phyloP scores from a whole-genome alignment of 2,113 vertebrate genomes.

The Ailuropoda melanoleuca region DNA sequence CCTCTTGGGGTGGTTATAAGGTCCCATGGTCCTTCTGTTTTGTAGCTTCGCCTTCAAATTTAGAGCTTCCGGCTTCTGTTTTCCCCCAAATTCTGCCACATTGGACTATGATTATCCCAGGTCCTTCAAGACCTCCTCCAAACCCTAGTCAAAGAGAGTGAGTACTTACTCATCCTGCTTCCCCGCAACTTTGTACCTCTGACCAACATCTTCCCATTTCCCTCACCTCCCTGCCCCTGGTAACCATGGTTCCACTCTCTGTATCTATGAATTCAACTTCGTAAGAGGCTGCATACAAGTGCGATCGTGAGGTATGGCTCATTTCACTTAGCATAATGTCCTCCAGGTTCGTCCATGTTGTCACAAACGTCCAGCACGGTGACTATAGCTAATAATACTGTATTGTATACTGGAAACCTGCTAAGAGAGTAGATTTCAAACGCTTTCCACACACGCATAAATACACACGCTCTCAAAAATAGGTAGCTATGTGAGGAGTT shows the following conservation, averaged over 20 bases:
- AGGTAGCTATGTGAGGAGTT: too few species aligned
- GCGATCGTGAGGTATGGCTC: not conserved
- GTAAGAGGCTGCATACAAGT: not conserved
- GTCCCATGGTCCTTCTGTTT: not conserved
- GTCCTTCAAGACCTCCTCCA: not conserved
- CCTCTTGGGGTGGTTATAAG: not conserved
- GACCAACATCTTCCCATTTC: rapidly evolving
- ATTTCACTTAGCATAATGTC: too few species aligned
- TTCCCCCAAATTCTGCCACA: not conserved
- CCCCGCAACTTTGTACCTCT: not conserved
- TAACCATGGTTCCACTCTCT: too few species aligned
- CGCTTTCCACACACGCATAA: too few species aligned
- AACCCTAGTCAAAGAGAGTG: not conserved
- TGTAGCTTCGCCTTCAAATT: not conserved
- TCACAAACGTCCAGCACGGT: not conserved
- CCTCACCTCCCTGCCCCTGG: rapidly evolving
- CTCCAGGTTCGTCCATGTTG: not conserved
- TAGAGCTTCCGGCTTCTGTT: not conserved
- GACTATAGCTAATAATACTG: not conserved
- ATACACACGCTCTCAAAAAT: too few species aligned
- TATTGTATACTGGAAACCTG: not conserved
- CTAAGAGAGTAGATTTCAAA: not conserved
- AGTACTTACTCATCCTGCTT: rapidly evolving
- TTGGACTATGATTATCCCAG: rapidly evolving
- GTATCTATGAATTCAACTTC: not conserved